phyloP scores from a whole-genome alignment of 2,797 vertebrate genomes.

The Crenuchus spilurus region DNA sequence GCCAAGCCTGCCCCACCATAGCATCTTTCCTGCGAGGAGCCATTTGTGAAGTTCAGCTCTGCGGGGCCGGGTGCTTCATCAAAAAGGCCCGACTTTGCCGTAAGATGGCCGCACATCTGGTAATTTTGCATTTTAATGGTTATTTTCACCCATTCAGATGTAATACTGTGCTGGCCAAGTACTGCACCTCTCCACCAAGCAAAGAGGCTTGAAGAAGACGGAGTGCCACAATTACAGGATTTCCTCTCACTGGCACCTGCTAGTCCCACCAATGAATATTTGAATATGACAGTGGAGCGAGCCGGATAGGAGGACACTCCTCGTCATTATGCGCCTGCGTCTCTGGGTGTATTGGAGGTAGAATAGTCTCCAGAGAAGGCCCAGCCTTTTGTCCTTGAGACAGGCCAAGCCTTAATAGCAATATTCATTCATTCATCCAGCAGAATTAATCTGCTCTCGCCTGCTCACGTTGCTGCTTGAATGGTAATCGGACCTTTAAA shows the following conservation, averaged over 20 bases:
- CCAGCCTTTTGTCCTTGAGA: conserved; percentile 73
- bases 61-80: conserved; percentile 60
- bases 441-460: conserved; percentile 72
- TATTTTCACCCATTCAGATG: conserved; percentile 53
- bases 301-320: conserved; percentile 19
- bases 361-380: conserved; percentile 19
- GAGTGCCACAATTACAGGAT: conserved; percentile 72
- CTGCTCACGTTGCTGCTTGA: conserved; percentile 59
- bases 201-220: conserved; percentile 63
- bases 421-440: conserved; percentile 73
- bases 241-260: conserved; percentile 71
- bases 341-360: conserved; percentile 29
- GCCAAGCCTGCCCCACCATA: conserved; percentile 63
- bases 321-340: conserved; percentile 54
- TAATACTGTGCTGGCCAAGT: conserved; percentile 41
- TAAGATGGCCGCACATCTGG: conserved; percentile 60
- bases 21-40: conserved; percentile 70
- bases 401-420: conserved; percentile 66
- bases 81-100: conserved; percentile 45
- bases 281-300: conserved; percentile 66
- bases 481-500: conserved; percentile 61
- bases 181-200: conserved; percentile 17
- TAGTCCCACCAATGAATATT: conserved; percentile 66
- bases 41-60: conserved; percentile 64
- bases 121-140: conserved; percentile 81